A percentile compares a stretch with the other conserved stretches of the same genome.
Evolutionary conservation across 2,797 vertebrate species (phyloP).

Genomic region (Syngnathus rostellatus): DNA sequence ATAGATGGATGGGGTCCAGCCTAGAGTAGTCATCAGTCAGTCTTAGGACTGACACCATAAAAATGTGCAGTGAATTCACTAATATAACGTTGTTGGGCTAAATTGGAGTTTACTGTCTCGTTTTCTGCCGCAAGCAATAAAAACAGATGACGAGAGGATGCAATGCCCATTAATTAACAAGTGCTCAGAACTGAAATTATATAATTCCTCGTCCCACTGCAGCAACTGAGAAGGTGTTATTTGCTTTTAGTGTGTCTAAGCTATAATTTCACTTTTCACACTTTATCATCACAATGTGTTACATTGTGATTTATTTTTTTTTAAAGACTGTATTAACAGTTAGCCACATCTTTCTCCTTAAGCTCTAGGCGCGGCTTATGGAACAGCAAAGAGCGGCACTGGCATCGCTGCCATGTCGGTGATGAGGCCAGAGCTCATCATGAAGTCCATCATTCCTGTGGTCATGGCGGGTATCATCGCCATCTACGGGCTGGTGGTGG

Average conservation of each 20-base stretch:
- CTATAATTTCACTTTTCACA: not conserved
- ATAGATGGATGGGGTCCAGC: not conserved
- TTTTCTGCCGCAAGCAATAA: not conserved
- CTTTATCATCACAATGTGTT: not conserved
- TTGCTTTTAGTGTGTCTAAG: not conserved
- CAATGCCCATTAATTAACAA: not conserved
- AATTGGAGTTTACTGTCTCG: not conserved
- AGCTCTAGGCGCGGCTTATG: slow-evolving; percentile 97
- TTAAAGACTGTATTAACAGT: slow-evolving; percentile 3
- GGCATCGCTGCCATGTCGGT: slow-evolving; percentile 98
- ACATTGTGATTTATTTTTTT: not conserved
- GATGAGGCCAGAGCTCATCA: slow-evolving; percentile 98
- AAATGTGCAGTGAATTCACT: too few relatives aligned
- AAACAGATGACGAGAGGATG: not conserved
- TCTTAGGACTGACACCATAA: not conserved
- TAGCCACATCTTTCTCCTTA: slow-evolving; percentile 17
- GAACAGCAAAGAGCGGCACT: slow-evolving; percentile 95
- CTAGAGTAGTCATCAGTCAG: not conserved
- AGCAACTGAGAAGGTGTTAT: not conserved
- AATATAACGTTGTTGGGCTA: too few relatives aligned
- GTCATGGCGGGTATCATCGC: slow-evolving; percentile 99
- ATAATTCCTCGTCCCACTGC: not conserved
- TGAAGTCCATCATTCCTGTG: slow-evolving; percentile 99
- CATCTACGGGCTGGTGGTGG: slow-evolving; percentile 97
- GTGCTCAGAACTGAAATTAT: not conserved